Conservation (phyloP, 2,888 invertebrate genomes). For the Hermaeophaga mercurialis region DNA sequence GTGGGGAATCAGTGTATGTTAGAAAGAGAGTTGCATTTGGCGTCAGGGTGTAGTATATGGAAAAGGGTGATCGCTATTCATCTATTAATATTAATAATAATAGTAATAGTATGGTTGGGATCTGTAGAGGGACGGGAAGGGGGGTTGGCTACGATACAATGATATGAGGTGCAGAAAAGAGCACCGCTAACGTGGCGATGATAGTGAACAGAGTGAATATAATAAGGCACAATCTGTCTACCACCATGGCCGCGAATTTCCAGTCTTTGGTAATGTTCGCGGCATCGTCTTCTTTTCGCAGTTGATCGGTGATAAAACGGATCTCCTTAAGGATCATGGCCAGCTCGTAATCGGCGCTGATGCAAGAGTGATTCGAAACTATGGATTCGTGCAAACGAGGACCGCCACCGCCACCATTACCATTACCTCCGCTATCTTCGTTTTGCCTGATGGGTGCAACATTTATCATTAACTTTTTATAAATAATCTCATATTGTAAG, state of each 20-base stretch:
- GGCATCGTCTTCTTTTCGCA: slow-evolving; percentile 93
- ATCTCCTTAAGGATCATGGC: slow-evolving; percentile 94
- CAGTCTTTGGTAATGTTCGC: slow-evolving; percentile 96
- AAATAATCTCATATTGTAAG: too few relatives aligned
- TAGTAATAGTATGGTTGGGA: slow-evolving; percentile 19
- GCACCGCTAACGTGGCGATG: slow-evolving; percentile 95
- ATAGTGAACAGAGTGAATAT: slow-evolving; percentile 98
- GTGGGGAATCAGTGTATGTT: too few relatives aligned
- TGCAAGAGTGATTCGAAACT: slow-evolving; percentile 81
- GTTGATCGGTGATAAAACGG: slow-evolving; percentile 90
- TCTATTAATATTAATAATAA: slow-evolving; percentile 18
- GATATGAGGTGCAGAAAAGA: slow-evolving; percentile 95
- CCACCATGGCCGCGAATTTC: slow-evolving; percentile 99
- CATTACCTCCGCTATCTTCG: slow-evolving; percentile 59
- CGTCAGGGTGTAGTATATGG: slow-evolving; percentile 17
- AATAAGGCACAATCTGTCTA: slow-evolving; percentile 99
- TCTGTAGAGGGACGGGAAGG: slow-evolving; percentile 21
- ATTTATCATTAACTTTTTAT: too few relatives aligned
- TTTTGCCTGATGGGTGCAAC: too few relatives aligned
- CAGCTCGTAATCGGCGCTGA: slow-evolving; percentile 92
- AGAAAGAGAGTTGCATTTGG: too few relatives aligned
- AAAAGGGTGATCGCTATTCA: slow-evolving; percentile 12
- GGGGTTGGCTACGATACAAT: slow-evolving; percentile 77
- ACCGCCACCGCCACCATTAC: slow-evolving; percentile 49
- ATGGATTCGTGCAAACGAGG: slow-evolving; percentile 76